Conservation (phyloP, 2,113 vertebrate genomes). For the human region GRCh38 chr18:58970501-58971000, state of each 20-base stretch:
- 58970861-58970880: not conserved
- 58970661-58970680: not conserved
- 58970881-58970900: fast-evolving
- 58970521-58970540: not conserved
- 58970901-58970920: not conserved
- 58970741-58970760: too few species aligned
- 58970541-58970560: not conserved
- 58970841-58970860: fast-evolving
- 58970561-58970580: fast-evolving
- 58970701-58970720: too few species aligned
- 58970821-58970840: fast-evolving
- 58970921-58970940: not conserved
- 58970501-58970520: not conserved
- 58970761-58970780: not conserved
- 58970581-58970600: not conserved
- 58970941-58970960: fast-evolving
- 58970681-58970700: too few species aligned
- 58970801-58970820: fast-evolving
- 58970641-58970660: not conserved
- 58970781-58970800: fast-evolving
- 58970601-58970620: fast-evolving
- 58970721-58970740: not conserved
- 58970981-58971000: fast-evolving
- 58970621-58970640: too few species aligned
- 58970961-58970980: not conserved